Percentiles rank a stretch among this genome's conserved stretches.
These are phyloP conservation scores for Drosophila peninsularis DNA, from an alignment of 2,888 invertebrate species.

Conservation along the genomic window DNA sequence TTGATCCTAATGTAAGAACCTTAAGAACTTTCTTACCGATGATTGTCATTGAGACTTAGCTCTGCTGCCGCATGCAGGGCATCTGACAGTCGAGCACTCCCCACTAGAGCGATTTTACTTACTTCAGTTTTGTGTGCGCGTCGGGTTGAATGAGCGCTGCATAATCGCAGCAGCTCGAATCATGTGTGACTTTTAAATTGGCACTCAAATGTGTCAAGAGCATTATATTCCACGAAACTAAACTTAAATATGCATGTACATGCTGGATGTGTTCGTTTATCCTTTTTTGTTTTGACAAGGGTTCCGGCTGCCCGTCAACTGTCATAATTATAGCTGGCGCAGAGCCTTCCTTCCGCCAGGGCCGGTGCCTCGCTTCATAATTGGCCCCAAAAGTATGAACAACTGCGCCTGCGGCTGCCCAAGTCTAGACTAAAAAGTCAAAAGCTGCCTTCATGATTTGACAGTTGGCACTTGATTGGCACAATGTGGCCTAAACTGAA, in stretches of 20 bases:
- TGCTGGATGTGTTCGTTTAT: constrained; percentile 5
- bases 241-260: constrained; percentile 50
- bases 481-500: constrained; percentile 20
- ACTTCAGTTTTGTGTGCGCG: constrained; percentile 6
- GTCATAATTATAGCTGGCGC: constrained; percentile 73
- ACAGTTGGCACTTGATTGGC: constrained; percentile 67
- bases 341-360: constrained; percentile 30
- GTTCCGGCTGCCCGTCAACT: constrained; percentile 63
- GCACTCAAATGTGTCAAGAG: constrained; percentile 72
- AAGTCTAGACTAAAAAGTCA: constrained; percentile 68
- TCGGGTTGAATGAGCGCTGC: constrained; percentile 3
- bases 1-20: no score
- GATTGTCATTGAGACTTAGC: not conserved
- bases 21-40: not conserved
- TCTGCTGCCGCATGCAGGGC: not conserved
- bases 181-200: constrained; percentile 71
- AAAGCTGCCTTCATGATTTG: constrained; percentile 56
- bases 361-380: constrained; percentile 40
- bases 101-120: constrained; percentile 2
- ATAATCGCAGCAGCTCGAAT: constrained; percentile 17
- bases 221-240: constrained; percentile 67
- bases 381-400: constrained; percentile 57
- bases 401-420: constrained; percentile 56
- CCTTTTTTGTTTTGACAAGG: constrained; percentile 64
- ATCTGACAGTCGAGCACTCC: not conserved